Base-by-base conservation (phyloP, 2,797 vertebrate species). In the Cossypha caffra region DNA sequence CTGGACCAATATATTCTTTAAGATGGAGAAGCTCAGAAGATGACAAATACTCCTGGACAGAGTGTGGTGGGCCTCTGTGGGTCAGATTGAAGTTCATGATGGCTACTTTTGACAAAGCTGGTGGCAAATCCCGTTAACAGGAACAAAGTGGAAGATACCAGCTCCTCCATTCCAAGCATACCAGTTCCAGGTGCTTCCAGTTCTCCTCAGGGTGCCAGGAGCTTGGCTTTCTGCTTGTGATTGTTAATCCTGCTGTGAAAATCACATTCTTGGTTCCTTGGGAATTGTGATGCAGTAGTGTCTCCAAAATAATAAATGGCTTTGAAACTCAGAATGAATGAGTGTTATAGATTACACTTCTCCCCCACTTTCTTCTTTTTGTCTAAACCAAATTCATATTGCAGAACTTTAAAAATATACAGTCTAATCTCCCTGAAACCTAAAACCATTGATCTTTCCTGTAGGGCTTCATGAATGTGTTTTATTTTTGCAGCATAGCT, bases 381-480 rank as follows among this genome's bases (percentile, higher is more conserved):
- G 88, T 91, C 83, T 93, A 93, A 96, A 93, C 90, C 66, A 77
- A 90, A 89, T 92, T 96, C 92, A 83, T 93, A 96, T 93, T 95
- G 86, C 78, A 52, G 84, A 95, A 90, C 82, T 93, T 94, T 38
- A 80, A 92, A 95, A 93, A 93, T 86, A 92, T 11, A 72, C 79
- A 79, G 75, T 86, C 66, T 95, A 95, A 96, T 96, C 88, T 96
- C 72, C 74, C 94, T 96, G 95, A 96, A 96, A 93, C 90, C 43
- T 86, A 88, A 96, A 96, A 2, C 93, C 82, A 92, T 96, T 97
- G 93, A 93, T 95, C 93, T 96, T 96, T 93, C 80, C 83, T 92
- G 68, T 82, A 81, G 90, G 95, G 69, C 83, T 92, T 94, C 90
- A 52, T 92, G 83, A 93, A 89, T 92, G 88, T 81, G 79, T 96